phyloP scores from a whole-genome alignment of 2,113 vertebrate genomes.

The Chloebia gouldiae region DNA sequence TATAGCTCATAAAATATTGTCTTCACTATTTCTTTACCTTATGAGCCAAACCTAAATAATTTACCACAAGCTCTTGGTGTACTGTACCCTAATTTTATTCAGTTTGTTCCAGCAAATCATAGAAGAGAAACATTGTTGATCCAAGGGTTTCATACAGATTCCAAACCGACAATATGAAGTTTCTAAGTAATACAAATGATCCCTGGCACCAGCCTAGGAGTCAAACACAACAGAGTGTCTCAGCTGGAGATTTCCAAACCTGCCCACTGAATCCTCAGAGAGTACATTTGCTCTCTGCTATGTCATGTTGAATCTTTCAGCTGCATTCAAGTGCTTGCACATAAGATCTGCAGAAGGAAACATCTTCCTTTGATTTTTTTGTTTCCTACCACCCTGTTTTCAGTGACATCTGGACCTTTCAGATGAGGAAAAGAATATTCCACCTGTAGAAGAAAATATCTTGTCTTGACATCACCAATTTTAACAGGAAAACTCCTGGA shows the following conservation, averaged over 20 bases:
- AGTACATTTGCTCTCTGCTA: background rate
- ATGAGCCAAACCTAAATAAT: background rate
- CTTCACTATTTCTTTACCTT: background rate
- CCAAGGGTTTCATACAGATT: background rate
- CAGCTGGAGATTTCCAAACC: background rate
- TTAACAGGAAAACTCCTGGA: background rate
- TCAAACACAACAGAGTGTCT: background rate
- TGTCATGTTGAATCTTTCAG: background rate
- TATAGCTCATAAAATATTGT: background rate
- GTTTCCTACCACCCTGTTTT: background rate
- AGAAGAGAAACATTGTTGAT: background rate
- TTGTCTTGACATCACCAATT: background rate
- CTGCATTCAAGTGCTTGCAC: background rate
- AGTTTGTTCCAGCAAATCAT: constrained; percentile 44
- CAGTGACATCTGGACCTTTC: background rate
- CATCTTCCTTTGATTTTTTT: background rate
- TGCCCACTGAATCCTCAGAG: background rate
- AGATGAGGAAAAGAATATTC: background rate
- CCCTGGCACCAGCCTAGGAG: background rate
- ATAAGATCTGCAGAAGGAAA: background rate
- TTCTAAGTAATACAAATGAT: constrained; percentile 40
- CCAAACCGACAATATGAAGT: constrained; percentile 30
- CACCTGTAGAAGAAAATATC: background rate
- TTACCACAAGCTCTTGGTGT: background rate
- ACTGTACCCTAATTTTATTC: background rate